A percentile compares a stretch with the other conserved stretches of the same genome.
phyloP scores from a whole-genome alignment of 2,113 vertebrate species.

The Columbina picui region DNA sequence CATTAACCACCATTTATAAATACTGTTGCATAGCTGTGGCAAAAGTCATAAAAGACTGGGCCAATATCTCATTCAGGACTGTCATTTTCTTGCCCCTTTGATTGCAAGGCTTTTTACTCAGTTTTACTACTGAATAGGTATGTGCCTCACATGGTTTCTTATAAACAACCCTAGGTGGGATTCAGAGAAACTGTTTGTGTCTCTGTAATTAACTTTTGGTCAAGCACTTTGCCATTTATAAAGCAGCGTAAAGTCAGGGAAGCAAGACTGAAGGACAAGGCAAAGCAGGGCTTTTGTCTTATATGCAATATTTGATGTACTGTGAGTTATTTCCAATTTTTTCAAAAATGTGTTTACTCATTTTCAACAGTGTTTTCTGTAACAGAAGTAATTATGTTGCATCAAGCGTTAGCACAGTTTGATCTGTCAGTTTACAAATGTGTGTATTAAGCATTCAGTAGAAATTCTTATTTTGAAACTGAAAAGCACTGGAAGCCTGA shows the following conservation, averaged over 20 bases:
- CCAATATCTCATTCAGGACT: neutral
- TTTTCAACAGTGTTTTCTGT: neutral
- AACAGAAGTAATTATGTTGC: neutral
- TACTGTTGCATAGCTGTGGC: neutral
- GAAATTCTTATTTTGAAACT: neutral
- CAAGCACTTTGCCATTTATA: neutral
- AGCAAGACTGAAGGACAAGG: neutral
- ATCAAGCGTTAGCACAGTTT: neutral
- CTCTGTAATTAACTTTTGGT: neutral
- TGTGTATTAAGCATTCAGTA: neutral
- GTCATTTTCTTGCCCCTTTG: neutral
- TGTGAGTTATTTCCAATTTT: neutral
- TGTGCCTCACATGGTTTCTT: neutral
- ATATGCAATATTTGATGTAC: neutral
- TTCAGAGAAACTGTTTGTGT: neutral
- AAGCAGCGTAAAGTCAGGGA: neutral
- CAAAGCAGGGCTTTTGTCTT: neutral
- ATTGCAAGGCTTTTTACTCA: neutral
- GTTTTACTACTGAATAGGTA: neutral
- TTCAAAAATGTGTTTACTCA: neutral
- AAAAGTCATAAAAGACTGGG: neutral
- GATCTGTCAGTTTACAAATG: constrained; percentile 36
- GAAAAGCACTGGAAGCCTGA: constrained; percentile 4
- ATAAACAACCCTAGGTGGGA: neutral
- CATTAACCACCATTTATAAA: neutral